A percentile compares a stretch with the other conserved stretches of the same genome.
phyloP scores from a whole-genome alignment of 2,113 vertebrate species.

The Melanerpes aurifrons region DNA sequence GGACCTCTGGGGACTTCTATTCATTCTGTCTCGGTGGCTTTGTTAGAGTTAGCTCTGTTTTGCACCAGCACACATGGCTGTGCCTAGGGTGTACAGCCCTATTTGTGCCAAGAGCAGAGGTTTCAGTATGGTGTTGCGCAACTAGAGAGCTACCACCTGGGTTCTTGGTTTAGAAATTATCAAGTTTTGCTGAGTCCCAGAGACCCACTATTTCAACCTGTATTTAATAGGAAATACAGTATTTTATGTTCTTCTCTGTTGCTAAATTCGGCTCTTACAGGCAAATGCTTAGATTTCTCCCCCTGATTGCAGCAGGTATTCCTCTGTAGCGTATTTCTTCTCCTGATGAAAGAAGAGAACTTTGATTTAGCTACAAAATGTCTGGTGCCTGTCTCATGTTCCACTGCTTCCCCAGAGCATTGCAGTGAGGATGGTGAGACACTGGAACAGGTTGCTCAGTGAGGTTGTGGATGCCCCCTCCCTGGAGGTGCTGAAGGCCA shows the following conservation, averaged over 20 bases:
- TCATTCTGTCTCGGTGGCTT: background rate
- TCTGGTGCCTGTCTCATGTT: background rate
- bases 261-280: background rate
- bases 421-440: background rate
- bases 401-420: background rate
- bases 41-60: background rate
- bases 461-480: no score
- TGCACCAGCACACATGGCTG: background rate
- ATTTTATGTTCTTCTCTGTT: background rate
- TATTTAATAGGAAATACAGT: background rate
- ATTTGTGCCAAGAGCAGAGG: background rate
- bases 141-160: background rate
- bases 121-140: rapidly evolving
- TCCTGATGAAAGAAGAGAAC: background rate
- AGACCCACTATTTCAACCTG: background rate
- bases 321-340: background rate
- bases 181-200: background rate
- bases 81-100: background rate
- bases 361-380: background rate
- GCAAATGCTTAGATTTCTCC: background rate
- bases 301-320: background rate
- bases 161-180: background rate
- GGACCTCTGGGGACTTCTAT: background rate
- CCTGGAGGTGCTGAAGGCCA: no score
- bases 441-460: no score